These are phyloP conservation scores for Poeciliopsis turrubarensis DNA, from an alignment of 2,113 vertebrate genomes.

Conservation along the genomic window DNA sequence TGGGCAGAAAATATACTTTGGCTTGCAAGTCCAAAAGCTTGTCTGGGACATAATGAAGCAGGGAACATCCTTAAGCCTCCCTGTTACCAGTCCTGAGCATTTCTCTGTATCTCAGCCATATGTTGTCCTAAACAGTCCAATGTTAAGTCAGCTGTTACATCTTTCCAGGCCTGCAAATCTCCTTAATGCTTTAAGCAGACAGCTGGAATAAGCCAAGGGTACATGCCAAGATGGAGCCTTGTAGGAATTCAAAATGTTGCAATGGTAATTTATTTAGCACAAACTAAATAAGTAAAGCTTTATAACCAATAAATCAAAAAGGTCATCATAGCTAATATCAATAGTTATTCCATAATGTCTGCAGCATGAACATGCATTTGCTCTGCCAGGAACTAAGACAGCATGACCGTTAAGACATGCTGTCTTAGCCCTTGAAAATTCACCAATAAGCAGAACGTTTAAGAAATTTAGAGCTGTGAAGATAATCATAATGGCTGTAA, in stretches of 20 bases:
- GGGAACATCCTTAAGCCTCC: slow-evolving; percentile 73
- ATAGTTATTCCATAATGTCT: slow-evolving; percentile 24
- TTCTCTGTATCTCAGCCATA: slow-evolving; percentile 62
- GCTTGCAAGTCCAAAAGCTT: slow-evolving; percentile 56
- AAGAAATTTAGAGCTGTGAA: slow-evolving; percentile 58
- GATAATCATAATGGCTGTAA: slow-evolving; percentile 62
- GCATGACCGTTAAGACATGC: no score
- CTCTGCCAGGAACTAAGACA: slow-evolving; percentile 12
- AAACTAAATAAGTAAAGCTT: not conserved
- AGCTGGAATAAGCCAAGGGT: slow-evolving; percentile 46
- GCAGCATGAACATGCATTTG: slow-evolving; percentile 28
- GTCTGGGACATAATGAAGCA: slow-evolving; percentile 72
- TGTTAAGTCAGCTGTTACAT: slow-evolving; percentile 69
- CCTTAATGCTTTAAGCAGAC: slow-evolving; percentile 65
- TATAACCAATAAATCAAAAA: slow-evolving; percentile 5
- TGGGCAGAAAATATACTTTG: slow-evolving; percentile 68
- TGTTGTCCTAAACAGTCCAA: slow-evolving; percentile 57
- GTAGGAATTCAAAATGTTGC: slow-evolving; percentile 23
- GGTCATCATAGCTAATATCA: slow-evolving; percentile 28
- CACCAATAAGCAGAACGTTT: slow-evolving; percentile 47
- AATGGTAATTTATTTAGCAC: slow-evolving; percentile 1
- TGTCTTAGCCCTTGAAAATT: slow-evolving; percentile 4
- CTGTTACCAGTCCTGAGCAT: slow-evolving; percentile 64
- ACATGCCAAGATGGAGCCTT: slow-evolving; percentile 54
- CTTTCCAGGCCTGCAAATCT: slow-evolving; percentile 62